These are phyloP conservation scores for Scolopax bukidnonensis DNA, from an alignment of 2,797 vertebrate species.

Conservation along the genomic window DNA sequence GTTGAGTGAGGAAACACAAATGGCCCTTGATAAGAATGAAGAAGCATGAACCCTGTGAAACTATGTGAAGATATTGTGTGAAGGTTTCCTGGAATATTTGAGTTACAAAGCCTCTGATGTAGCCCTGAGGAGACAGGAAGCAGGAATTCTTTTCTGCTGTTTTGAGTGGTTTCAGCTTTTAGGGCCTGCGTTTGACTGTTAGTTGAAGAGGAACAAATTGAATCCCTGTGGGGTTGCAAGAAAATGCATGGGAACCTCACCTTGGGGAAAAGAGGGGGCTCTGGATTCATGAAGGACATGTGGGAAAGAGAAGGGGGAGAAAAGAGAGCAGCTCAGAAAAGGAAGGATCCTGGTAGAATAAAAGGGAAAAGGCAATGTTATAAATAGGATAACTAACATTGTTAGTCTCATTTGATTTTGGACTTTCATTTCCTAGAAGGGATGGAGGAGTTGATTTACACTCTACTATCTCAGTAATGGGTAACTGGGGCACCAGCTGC, in stretches of 20 bases:
- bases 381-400: not conserved
- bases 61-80: not conserved
- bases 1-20: not conserved
- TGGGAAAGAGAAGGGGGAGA: not conserved
- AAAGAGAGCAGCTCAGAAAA: not conserved
- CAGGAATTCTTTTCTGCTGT: not conserved
- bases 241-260: not conserved
- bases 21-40: not conserved
- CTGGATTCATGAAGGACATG: not conserved
- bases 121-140: not conserved
- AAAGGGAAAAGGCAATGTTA: not conserved
- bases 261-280: not conserved
- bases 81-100: not conserved
- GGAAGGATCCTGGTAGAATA: not conserved
- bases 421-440: not conserved
- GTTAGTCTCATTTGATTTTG: not conserved
- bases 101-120: not conserved
- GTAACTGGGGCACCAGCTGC: rapidly evolving
- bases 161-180: not conserved
- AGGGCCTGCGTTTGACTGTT: not conserved
- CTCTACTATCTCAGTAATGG: rapidly evolving
- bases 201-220: not conserved
- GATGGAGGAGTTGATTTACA: not conserved
- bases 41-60: not conserved
- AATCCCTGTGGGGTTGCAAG: not conserved